Base-by-base conservation (phyloP, 2,888 invertebrate species). In the Melipona beecheii region DNA sequence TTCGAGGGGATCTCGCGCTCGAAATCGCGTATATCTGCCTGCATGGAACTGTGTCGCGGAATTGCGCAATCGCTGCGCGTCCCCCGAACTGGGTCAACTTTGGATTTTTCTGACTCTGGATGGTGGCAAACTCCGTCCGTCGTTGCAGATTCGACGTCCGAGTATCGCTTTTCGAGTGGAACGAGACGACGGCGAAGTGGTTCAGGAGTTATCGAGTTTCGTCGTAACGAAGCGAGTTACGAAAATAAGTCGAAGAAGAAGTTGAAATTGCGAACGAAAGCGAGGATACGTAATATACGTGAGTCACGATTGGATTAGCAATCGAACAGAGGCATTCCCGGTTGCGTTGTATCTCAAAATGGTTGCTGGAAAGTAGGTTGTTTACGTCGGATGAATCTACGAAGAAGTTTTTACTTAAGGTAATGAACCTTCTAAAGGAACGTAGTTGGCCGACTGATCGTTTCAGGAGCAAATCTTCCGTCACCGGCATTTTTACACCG, bases 41-140 rank as follows among this genome's bases (percentile, higher is more conserved):
- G 72, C 36, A 43, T 74, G 78, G 58, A 83, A 43, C 27, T 74
- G 60, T 60, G 54, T 49, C 75, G 70, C 17, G n/a, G 64, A 77
- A 87, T 92, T 90, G 87, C 85, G 89, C 87, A 90, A 91, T 77
- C 74, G 13, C 66, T n/a, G n/a, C 60, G 86, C 85, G 76, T 82
- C 89, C 89, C 66, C 79, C 75, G 56, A 89, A 88, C 76, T 89
- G 78, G 89, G 89, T 89, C 89, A 83, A 89, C 81, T 43, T 9
- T 43, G 9, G 76, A 87, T 87, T 86, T 91, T 88, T 71, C 62
- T 58, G 4, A 49, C 71, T 50, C 49, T 50, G 49, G 19, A 70
- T 64, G 3, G 50, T 27, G 4, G 4, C 4, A 31, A 31, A n/a
- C 15, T 58, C 56, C 56, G 15, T 58, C n/a, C n/a, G 2, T n/a